Conservation (phyloP, 2,888 invertebrate species). For the Meghimatium bilineatum region DNA sequence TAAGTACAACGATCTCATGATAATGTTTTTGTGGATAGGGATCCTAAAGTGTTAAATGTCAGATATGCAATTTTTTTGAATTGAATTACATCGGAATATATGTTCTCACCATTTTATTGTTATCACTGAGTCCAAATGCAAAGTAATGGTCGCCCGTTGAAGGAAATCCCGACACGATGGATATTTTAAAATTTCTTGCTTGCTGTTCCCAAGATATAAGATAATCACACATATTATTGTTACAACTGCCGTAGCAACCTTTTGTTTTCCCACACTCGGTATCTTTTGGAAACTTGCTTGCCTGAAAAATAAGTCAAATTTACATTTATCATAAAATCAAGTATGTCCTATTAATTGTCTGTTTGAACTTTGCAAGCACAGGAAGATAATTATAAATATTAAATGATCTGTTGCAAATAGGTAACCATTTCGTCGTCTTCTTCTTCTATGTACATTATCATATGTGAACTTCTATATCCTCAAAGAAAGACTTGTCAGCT, state of each 20-base stretch:
- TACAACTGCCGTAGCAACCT: constrained; percentile 50
- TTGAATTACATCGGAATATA: not conserved
- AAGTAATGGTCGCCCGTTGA: constrained; percentile 10
- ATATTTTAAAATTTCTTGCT: constrained; percentile 3
- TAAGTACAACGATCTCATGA: no score
- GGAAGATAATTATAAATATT: no score
- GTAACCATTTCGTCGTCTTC: no score
- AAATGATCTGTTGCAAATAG: no score
- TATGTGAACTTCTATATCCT: no score
- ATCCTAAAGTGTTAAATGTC: not conserved
- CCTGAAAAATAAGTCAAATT: not conserved
- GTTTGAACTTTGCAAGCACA: no score
- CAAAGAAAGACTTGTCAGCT: no score
- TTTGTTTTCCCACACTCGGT: constrained; percentile 45
- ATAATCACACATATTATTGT: constrained; percentile 28
- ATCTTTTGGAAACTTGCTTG: constrained; percentile 40
- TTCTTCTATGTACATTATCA: no score
- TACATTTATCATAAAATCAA: no score
- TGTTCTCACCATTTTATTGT: constrained; percentile 25
- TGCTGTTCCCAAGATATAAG: constrained; percentile 19
- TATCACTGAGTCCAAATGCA: constrained; percentile 35
- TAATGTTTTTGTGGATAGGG: no score
- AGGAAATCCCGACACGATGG: not conserved
- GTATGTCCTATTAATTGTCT: no score
- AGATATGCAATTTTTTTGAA: no score